Evolutionary conservation across 2,888 invertebrate species (phyloP).

Genomic region (Artemia sinica): DNA sequence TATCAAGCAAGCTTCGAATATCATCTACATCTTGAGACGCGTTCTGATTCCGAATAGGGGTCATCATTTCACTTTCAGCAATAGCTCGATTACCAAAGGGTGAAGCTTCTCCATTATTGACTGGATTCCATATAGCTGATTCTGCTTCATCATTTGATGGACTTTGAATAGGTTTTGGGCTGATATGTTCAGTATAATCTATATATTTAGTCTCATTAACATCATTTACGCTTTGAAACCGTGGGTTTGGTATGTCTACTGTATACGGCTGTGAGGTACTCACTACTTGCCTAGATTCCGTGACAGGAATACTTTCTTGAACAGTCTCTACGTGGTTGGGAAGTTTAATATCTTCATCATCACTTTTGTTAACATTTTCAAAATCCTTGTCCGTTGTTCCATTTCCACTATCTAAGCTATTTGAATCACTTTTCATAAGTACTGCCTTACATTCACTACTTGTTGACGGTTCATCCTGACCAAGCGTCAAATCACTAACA

Average conservation of each 20-base stretch:
- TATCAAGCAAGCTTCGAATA: background rate
- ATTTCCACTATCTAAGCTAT: slow-evolving; percentile 12
- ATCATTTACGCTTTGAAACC: background rate
- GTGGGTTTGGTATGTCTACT: background rate
- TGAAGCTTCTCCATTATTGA: background rate
- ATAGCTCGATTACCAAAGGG: background rate
- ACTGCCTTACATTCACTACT: slow-evolving; percentile 5
- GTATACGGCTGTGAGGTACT: background rate
- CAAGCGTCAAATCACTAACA: background rate
- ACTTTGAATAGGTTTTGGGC: background rate
- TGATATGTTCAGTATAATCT: background rate
- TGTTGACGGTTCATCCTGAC: background rate
- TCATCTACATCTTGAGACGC: background rate
- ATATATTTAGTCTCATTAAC: background rate
- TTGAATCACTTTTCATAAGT: background rate
- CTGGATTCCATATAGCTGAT: background rate
- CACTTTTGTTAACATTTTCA: background rate
- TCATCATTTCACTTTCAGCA: background rate
- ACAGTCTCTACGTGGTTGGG: background rate
- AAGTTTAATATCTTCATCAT: background rate
- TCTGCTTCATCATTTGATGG: background rate
- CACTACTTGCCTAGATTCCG: background rate
- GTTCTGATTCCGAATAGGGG: background rate
- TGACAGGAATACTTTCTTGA: background rate
- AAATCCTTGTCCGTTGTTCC: slow-evolving; percentile 3